phyloP scores from a whole-genome alignment of 2,888 invertebrate species.

The Tryphoninae sp. region DNA sequence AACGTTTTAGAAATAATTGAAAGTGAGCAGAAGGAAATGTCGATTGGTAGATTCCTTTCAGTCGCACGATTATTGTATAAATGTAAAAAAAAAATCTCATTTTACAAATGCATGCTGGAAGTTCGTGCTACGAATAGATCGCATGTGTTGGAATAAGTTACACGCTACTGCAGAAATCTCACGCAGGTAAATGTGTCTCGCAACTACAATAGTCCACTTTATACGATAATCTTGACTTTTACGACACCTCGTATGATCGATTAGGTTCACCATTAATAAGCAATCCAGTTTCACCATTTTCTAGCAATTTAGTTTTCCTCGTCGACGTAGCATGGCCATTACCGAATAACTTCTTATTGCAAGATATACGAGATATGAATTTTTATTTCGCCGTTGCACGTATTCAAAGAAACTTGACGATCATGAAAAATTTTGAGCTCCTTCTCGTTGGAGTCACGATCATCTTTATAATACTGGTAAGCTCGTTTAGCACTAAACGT shows the following conservation, averaged over 20 bases:
- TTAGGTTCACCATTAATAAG: conserved; percentile 44
- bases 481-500: neutral
- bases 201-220: conserved; percentile 6
- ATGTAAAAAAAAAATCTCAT: too few relatives aligned
- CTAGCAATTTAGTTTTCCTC: conserved; percentile 36
- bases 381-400: conserved; percentile 35
- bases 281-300: conserved; percentile 40
- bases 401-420: conserved; percentile 30
- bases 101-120: too few relatives aligned
- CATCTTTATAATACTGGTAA: conserved; percentile 46
- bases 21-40: too few relatives aligned
- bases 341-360: neutral
- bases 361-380: conserved; percentile 1
- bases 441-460: conserved; percentile 29
- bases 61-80: too few relatives aligned
- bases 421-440: conserved; percentile 43
- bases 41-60: too few relatives aligned
- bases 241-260: conserved; percentile 51
- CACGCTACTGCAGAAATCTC: conserved; percentile 1
- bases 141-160: neutral
- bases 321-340: conserved; percentile 2
- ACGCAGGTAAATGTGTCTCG: neutral
- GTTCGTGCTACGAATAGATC: neutral
- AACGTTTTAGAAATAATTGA: too few relatives aligned
- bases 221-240: conserved; percentile 54